phyloP scores from a whole-genome alignment of 2,888 invertebrate genomes.

The Calameuta idolon region DNA sequence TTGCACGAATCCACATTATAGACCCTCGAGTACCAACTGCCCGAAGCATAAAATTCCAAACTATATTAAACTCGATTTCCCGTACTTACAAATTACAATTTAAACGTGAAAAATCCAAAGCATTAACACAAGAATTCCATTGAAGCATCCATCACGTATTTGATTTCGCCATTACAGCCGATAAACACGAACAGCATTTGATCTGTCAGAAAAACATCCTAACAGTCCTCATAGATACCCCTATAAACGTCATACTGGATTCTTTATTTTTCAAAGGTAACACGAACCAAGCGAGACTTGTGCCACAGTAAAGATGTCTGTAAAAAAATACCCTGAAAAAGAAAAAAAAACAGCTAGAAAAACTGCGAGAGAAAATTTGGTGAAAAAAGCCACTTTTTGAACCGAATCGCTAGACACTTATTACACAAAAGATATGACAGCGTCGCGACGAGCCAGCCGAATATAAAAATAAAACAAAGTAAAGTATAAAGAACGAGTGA shows the following conservation, averaged over 20 bases:
- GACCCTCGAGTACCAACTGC: neutral
- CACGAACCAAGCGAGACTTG: too few relatives aligned
- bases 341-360: neutral
- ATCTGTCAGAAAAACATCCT: neutral
- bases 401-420: conserved; percentile 38
- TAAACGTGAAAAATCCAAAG: neutral
- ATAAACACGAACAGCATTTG: neutral
- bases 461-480: conserved; percentile 34
- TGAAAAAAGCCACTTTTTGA: conserved; percentile 35
- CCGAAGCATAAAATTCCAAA: neutral
- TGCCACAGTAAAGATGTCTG: neutral
- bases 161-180: neutral
- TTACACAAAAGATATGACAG: conserved; percentile 33
- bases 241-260: neutral
- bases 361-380: neutral
- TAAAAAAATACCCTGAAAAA: neutral
- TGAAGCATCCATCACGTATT: neutral
- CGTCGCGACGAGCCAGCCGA: conserved; percentile 20
- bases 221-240: neutral
- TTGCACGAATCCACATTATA: neutral
- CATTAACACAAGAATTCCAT: neutral
- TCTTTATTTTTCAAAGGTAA: neutral
- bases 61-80: neutral
- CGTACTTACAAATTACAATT: neutral
- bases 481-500: conserved; percentile 32